Conservation (phyloP, 2,888 invertebrate species). For the Cerastoderma edule region DNA sequence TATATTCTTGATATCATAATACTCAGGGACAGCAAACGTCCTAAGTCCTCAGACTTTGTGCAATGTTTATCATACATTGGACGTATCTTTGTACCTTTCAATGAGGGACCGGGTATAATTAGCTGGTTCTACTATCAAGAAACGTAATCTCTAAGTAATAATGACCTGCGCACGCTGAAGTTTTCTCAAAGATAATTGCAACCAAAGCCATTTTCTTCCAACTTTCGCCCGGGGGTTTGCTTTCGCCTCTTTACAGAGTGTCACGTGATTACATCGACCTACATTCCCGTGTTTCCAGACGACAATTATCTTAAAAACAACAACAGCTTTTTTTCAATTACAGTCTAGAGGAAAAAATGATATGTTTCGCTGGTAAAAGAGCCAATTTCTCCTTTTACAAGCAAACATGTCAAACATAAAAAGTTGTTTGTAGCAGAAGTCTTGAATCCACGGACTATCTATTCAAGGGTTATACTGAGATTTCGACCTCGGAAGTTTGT, state of each 20-base stretch:
- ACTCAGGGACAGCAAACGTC: not conserved
- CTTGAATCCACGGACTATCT: no score
- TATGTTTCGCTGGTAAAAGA: no score
- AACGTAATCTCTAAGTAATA: constrained; percentile 16
- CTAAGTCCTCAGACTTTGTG: not conserved
- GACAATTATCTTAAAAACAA: not conserved
- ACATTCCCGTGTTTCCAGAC: not conserved
- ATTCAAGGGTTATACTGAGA: no score
- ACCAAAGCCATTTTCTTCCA: not conserved
- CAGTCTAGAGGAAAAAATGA: not conserved
- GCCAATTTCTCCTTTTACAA: no score
- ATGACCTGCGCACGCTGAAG: not conserved
- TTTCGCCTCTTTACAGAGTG: not conserved
- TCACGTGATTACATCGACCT: not conserved
- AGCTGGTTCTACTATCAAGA: constrained; percentile 12
- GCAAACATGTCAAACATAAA: no score
- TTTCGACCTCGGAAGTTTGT: no score
- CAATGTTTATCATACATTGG: not conserved
- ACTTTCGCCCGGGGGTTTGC: not conserved
- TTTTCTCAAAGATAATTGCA: not conserved
- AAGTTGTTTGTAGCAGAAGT: no score
- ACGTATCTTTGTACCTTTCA: not conserved
- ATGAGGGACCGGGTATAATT: not conserved
- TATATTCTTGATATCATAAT: not conserved
- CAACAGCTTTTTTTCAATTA: not conserved